Evolutionary conservation across 2,113 vertebrate genomes (phyloP).

Genomic region (Stictonetta naevosa): DNA sequence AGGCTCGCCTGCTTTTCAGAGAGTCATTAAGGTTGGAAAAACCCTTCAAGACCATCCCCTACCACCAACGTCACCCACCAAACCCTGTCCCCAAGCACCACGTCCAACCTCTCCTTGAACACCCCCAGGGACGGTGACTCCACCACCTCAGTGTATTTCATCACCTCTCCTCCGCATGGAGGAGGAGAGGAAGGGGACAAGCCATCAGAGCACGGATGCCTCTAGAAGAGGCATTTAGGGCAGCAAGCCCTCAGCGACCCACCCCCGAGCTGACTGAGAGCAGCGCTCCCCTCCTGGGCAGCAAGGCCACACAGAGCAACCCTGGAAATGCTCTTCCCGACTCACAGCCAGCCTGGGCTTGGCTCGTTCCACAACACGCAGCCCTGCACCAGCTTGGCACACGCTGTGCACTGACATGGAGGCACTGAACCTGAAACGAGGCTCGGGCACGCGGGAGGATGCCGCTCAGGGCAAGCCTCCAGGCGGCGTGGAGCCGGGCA

Average conservation of each 20-base stretch:
- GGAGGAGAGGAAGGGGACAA: no score
- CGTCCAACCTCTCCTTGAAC: no score
- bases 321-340: neutral
- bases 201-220: no score
- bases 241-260: neutral
- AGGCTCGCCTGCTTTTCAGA: neutral
- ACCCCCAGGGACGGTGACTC: no score
- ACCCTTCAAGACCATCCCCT: no score
- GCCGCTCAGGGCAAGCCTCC: neutral
- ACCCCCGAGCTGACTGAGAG: neutral
- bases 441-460: fast-evolving
- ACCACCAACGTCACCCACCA: no score
- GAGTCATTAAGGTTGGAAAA: no score
- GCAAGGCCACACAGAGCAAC: neutral
- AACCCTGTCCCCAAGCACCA: no score
- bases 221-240: neutral
- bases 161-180: neutral
- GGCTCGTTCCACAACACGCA: neutral
- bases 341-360: neutral
- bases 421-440: neutral
- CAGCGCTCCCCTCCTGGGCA: neutral
- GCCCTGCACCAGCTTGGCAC: neutral
- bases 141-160: neutral
- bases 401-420: neutral
- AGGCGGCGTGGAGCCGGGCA: fast-evolving